phyloP scores from a whole-genome alignment of 1,140 invertebrate species.

The Lasaia peninsularis region DNA sequence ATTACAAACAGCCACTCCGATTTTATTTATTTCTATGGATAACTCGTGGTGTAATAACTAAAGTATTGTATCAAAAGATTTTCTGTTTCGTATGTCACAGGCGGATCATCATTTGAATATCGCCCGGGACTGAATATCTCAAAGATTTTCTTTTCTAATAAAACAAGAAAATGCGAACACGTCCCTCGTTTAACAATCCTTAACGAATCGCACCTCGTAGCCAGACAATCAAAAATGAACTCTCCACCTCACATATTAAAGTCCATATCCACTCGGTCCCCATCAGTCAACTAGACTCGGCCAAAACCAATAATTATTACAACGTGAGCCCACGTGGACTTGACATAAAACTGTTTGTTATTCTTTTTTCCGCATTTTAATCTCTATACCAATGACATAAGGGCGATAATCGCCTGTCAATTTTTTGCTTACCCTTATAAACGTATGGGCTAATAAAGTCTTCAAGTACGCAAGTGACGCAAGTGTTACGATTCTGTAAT shows the following conservation, averaged over 20 bases:
- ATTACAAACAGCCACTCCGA: too few relatives aligned
- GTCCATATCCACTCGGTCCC: background rate
- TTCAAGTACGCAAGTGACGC: constrained; percentile 23
- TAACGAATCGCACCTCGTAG: background rate
- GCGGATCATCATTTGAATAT: too few relatives aligned
- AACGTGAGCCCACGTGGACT: constrained; percentile 22
- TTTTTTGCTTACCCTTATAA: constrained; percentile 12
- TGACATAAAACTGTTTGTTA: constrained; percentile 20
- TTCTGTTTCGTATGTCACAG: too few relatives aligned
- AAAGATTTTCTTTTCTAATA: too few relatives aligned
- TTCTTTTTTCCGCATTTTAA: background rate
- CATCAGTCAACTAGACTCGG: constrained; percentile 12
- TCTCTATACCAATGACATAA: background rate
- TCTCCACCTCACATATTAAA: background rate
- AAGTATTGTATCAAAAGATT: too few relatives aligned
- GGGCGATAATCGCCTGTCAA: background rate
- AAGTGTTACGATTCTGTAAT: constrained; percentile 18
- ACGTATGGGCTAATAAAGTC: constrained; percentile 23
- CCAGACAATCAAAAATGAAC: background rate
- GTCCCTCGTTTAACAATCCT: background rate
- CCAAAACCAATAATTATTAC: constrained; percentile 28
- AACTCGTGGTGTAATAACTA: too few relatives aligned
- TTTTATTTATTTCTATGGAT: too few relatives aligned
- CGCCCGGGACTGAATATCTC: too few relatives aligned
- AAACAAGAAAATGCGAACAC: background rate